A percentile compares a stretch with the other conserved stretches of the same genome.
phyloP scores from a whole-genome alignment of 2,888 invertebrate species.

The Epistrophella euchroma region DNA sequence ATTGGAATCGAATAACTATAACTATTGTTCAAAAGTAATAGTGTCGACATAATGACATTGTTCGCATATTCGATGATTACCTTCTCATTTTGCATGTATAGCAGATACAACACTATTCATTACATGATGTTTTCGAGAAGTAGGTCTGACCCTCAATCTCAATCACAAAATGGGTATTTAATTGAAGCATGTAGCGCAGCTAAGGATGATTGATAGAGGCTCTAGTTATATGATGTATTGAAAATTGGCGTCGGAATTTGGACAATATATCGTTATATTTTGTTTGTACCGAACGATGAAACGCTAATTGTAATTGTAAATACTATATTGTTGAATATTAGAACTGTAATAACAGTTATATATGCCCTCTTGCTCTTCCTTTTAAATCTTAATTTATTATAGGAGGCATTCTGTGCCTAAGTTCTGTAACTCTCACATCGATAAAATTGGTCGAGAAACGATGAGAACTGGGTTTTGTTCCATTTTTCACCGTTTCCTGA shows the following conservation, averaged over 20 bases:
- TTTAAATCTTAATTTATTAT: no score
- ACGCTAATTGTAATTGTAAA: background rate
- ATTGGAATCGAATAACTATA: conserved; percentile 55
- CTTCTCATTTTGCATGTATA: conserved; percentile 39
- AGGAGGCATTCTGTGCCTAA: no score
- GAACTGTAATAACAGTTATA: no score
- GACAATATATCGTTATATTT: background rate
- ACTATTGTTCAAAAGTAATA: conserved; percentile 57
- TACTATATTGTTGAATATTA: background rate
- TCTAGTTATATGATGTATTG: conserved; percentile 27
- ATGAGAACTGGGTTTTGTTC: no score
- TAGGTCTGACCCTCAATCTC: conserved; percentile 44
- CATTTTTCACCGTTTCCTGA: no score
- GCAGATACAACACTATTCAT: conserved; percentile 26
- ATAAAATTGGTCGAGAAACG: no score
- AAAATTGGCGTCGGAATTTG: background rate
- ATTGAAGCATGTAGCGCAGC: conserved; percentile 28
- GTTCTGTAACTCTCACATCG: no score
- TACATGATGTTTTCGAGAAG: conserved; percentile 50
- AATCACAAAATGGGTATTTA: conserved; percentile 53
- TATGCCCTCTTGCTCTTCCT: no score
- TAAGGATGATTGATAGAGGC: conserved; percentile 63
- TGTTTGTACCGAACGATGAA: background rate
- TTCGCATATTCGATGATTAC: conserved; percentile 63
- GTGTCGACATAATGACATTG: conserved; percentile 75